These are phyloP conservation scores for Semnornis frantzii DNA, from an alignment of 2,113 vertebrate genomes.

Conservation along the genomic window DNA sequence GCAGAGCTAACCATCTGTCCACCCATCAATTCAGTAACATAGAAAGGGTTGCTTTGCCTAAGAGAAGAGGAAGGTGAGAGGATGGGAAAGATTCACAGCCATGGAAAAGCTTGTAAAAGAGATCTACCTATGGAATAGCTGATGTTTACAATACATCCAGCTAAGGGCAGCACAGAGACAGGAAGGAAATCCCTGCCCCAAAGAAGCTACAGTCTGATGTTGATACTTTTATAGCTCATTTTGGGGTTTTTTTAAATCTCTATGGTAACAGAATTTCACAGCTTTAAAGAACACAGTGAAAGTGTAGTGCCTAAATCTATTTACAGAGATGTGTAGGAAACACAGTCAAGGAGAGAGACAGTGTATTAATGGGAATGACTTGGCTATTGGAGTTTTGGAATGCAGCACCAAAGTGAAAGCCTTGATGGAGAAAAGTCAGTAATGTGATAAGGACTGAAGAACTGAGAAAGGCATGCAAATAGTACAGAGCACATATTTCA, in stretches of 20 bases:
- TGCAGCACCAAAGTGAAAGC: conserved; percentile 14
- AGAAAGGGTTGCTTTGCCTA: not conserved
- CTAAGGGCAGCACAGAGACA: not conserved
- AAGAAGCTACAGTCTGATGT: conserved; percentile 40
- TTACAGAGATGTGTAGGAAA: conserved; percentile 79
- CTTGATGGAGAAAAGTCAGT: not conserved
- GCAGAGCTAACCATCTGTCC: not conserved
- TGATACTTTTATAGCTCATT: conserved; percentile 36
- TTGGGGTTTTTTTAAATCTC: conserved; percentile 52
- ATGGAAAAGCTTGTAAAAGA: not conserved
- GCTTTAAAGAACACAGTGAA: conserved; percentile 73
- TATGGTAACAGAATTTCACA: conserved; percentile 76
- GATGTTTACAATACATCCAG: not conserved
- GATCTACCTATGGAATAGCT: not conserved
- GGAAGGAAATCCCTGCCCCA: conserved; percentile 46
- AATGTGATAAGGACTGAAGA: not conserved
- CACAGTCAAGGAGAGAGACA: conserved; percentile 71
- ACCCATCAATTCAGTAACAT: not conserved
- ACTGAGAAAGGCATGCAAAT: not conserved
- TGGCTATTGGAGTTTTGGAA: conserved; percentile 55
- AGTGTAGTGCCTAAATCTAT: conserved; percentile 73
- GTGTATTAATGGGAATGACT: conserved; percentile 68
- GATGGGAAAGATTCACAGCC: not conserved
- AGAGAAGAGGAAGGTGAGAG: not conserved
- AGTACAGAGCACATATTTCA: not conserved